These are phyloP conservation scores for Thoracochromis brauschi DNA, from an alignment of 2,113 vertebrate genomes.

Conservation along the genomic window DNA sequence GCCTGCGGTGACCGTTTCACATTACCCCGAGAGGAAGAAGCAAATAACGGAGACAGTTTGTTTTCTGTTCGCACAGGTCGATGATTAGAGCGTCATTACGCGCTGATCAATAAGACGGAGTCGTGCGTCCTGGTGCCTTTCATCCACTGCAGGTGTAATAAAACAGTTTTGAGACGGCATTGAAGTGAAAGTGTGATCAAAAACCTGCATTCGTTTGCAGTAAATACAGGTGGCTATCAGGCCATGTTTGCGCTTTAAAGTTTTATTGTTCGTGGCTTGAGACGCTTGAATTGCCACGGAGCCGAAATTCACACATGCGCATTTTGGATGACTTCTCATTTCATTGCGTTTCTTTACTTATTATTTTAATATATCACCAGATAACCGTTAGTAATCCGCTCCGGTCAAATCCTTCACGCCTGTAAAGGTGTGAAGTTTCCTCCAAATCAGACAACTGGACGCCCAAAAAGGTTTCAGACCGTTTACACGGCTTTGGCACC, in stretches of 20 bases:
- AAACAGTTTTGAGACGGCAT: neutral
- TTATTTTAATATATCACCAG: neutral
- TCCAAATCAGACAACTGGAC: neutral
- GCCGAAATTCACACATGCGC: neutral
- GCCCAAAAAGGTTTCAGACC: neutral
- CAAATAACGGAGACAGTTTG: conserved; percentile 7
- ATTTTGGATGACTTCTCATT: neutral
- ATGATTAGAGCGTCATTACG: neutral
- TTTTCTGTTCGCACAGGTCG: conserved; percentile 11
- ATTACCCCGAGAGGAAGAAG: conserved; percentile 22
- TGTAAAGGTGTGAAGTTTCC: neutral
- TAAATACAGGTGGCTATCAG: neutral
- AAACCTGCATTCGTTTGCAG: neutral
- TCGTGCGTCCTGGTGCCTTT: neutral
- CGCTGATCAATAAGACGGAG: neutral
- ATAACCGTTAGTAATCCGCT: neutral
- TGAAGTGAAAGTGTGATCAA: neutral
- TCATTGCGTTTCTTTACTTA: neutral
- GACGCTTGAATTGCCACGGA: neutral
- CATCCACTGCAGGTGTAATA: neutral
- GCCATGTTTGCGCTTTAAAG: neutral
- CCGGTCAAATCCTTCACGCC: neutral
- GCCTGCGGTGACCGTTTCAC: conserved; percentile 29
- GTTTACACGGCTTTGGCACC: neutral
- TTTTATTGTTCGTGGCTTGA: neutral